A percentile compares a stretch with the other conserved stretches of the same genome.
phyloP scores from a whole-genome alignment of 2,888 invertebrate species.

The Drosophila mimica region DNA sequence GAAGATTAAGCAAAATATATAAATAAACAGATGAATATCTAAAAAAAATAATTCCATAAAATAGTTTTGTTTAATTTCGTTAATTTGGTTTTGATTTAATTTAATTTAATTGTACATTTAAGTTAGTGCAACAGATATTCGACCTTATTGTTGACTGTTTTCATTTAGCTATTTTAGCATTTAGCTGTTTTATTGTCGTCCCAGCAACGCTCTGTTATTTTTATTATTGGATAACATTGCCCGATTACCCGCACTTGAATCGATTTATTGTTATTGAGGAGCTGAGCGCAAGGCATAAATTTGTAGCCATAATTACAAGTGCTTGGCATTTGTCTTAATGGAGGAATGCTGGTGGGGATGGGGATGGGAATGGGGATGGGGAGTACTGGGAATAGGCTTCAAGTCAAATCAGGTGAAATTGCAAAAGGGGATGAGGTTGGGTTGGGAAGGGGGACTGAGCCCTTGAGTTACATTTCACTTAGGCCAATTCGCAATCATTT shows the following conservation, averaged over 20 bases:
- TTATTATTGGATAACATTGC: slow-evolving; percentile 76
- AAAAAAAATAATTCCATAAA: neutral
- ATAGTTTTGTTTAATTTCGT: neutral
- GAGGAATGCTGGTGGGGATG: neutral
- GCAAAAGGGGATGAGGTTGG: slow-evolving; percentile 2
- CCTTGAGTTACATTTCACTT: slow-evolving; percentile 35
- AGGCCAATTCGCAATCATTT: slow-evolving; percentile 44
- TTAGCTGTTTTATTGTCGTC: slow-evolving; percentile 53
- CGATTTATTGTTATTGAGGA: slow-evolving; percentile 76
- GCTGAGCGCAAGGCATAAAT: slow-evolving; percentile 38
- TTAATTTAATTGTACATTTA: neutral
- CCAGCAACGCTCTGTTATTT: slow-evolving; percentile 61
- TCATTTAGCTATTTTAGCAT: slow-evolving; percentile 6
- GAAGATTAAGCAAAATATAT: neutral
- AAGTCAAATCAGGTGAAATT: slow-evolving; percentile 48
- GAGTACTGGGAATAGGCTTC: neutral
- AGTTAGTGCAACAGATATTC: slow-evolving; percentile 27
- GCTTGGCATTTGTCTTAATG: slow-evolving; percentile 56
- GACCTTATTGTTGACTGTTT: neutral
- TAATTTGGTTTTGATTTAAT: neutral
- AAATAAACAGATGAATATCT: neutral
- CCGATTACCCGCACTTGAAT: slow-evolving; percentile 77
- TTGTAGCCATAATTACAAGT: slow-evolving; percentile 76
- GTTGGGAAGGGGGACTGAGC: neutral
- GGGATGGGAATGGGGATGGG: neutral